phyloP scores from a whole-genome alignment of 2,113 vertebrate genomes.

The Brachionichthys hirsutus region DNA sequence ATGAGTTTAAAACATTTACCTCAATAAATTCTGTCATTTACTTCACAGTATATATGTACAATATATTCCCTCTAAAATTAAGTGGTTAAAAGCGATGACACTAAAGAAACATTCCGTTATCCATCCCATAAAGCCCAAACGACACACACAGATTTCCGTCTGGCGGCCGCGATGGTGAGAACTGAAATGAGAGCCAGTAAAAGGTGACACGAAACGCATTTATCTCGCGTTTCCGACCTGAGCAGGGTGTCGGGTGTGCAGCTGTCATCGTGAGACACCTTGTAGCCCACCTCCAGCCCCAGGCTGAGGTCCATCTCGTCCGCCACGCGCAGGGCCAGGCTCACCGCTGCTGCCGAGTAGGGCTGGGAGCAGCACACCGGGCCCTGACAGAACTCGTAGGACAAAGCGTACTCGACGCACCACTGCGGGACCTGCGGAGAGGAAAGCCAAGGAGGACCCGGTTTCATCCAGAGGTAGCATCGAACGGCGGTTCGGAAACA shows the following conservation, averaged over 20 bases:
- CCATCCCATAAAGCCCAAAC: no score
- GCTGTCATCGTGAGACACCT: slow-evolving; percentile 90
- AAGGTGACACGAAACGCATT: neutral
- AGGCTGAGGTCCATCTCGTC: slow-evolving; percentile 98
- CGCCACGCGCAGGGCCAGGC: slow-evolving; percentile 87
- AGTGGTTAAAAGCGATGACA: no score
- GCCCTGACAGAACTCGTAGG: slow-evolving; percentile 83
- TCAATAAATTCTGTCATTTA: no score
- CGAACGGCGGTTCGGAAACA: no score
- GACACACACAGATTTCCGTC: no score
- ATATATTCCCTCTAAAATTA: no score
- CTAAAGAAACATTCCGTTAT: no score
- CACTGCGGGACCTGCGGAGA: slow-evolving; percentile 90
- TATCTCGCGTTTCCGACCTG: slow-evolving; percentile 75
- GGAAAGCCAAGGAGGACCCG: neutral
- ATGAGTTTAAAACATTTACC: no score
- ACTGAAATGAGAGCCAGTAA: no score
- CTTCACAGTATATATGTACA: no score
- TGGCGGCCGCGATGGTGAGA: no score
- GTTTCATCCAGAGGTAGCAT: no score
- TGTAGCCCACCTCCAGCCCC: slow-evolving; percentile 94
- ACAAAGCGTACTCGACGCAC: slow-evolving; percentile 91
- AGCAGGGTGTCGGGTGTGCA: slow-evolving; percentile 88
- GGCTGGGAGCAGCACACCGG: slow-evolving; percentile 90
- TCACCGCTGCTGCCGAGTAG: slow-evolving; percentile 83